Percentiles rank a stretch among this genome's conserved stretches.
These are phyloP conservation scores for Alligator mississippiensis DNA, from an alignment of 2,113 vertebrate species.

Conservation along the genomic window DNA sequence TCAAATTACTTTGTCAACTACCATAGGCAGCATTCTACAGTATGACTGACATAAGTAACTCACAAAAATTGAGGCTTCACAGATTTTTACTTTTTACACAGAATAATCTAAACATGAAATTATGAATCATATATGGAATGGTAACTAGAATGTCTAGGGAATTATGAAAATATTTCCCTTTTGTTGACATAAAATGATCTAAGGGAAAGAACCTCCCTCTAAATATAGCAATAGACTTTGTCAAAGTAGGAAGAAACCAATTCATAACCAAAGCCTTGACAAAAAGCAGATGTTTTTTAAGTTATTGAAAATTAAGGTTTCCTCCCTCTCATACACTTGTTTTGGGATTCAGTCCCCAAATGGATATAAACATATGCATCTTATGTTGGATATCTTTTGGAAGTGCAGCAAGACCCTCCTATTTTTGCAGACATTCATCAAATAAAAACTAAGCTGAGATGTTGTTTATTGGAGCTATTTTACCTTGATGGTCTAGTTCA, in stretches of 20 bases:
- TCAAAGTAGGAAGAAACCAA: conserved; percentile 46
- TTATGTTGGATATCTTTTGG: no score
- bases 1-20: background rate
- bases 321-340: background rate
- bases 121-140: conserved; percentile 63
- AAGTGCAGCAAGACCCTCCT: no score
- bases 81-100: no score
- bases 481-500: no score
- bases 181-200: conserved; percentile 59
- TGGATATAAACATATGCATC: background rate
- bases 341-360: background rate
- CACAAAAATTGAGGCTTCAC: no score
- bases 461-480: no score
- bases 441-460: no score
- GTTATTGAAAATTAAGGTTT: no score
- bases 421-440: no score
- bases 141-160: conserved; percentile 58
- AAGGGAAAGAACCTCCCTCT: conserved; percentile 42
- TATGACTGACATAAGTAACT: no score
- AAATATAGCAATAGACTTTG: conserved; percentile 34
- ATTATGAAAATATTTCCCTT: conserved; percentile 47
- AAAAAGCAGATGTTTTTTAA: no score
- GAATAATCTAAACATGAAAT: background rate
- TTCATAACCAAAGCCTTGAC: conserved; percentile 3
- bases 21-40: background rate